These are phyloP conservation scores for Tragelaphus scriptus DNA, from an alignment of 2,113 vertebrate genomes.

Conservation along the genomic window DNA sequence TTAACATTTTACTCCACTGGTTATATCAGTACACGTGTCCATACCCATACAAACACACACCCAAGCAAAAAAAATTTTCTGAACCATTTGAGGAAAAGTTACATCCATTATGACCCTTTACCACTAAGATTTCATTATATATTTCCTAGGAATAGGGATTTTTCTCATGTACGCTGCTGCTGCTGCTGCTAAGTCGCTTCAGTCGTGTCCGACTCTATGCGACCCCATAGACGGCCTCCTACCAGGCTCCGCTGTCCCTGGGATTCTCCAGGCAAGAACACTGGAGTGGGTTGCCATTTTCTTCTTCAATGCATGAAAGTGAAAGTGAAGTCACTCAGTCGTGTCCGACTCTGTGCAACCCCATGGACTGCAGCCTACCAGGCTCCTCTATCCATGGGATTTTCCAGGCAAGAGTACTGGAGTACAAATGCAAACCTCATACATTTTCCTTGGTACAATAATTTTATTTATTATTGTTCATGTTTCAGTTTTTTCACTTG, in stretches of 20 bases:
- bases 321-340: too few relatives aligned
- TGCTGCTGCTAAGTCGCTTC: too few relatives aligned
- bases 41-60: not conserved
- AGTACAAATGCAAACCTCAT: not conserved
- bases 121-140: not conserved
- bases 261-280: too few relatives aligned
- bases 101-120: not conserved
- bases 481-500: not conserved
- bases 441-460: not conserved
- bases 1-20: not conserved
- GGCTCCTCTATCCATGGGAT: too few relatives aligned
- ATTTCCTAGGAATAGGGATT: not conserved
- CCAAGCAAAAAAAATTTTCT: not conserved
- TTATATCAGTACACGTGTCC: not conserved
- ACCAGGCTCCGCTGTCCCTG: too few relatives aligned
- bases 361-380: too few relatives aligned
- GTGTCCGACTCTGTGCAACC: too few relatives aligned
- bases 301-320: too few relatives aligned
- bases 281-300: too few relatives aligned
- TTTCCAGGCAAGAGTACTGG: not conserved
- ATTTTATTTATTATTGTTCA: conserved; percentile 12
- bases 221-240: too few relatives aligned
- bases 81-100: not conserved
- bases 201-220: too few relatives aligned
- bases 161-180: not conserved